Base-by-base conservation (phyloP, 2,797 vertebrate species). In the Antrozous pallidus region DNA sequence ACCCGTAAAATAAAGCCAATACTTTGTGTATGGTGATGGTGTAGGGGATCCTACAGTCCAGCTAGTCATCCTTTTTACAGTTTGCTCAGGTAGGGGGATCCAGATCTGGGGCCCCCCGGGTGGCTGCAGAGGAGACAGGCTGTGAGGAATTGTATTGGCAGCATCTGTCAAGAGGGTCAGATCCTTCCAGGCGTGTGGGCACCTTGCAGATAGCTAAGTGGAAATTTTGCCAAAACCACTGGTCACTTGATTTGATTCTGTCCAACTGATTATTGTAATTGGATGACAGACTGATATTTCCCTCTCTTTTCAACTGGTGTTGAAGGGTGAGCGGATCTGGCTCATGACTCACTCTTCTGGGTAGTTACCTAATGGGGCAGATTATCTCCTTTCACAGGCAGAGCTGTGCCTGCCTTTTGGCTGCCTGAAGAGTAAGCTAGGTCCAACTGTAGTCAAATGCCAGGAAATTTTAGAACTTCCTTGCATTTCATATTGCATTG, bases 171-270 rank as follows among this genome's bases (percentile, higher is more conserved):
- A 10, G 84, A 93, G 61, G 69, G 63, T 77, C 83, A 84, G 70
- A 95, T 85, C 81, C 70, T 71, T 42, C 16, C 17, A 71, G 78
- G 85, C 20, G 0, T 45, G 17, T 58, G n/a, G 74, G 89, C 56
- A 65, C 78, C 88, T 93, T 92, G 81, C 58, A 12, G 38, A 95
- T 71, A 91, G 89, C 70, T 88, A 85, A 83, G 80, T 70, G 67
- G 85, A 95, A 95, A 94, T 67, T 65, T 28, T 61, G 67, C 54
- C 88, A 74, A 95, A 92, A 78, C n/a, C 70, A 90, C 93, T 71
- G 88, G 93, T 85, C 90, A 90, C 67, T 95, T 90, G 84, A 91
- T 95, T 94, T 61, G 89, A 97, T 96, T 94, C 94, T 93, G 42
- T 38, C 56, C 47, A 91, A 12, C 45, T 38, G 90, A 81, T 95